A percentile compares a stretch with the other conserved stretches of the same genome.
Conservation (phyloP, 2,113 vertebrate species). For the Albula goreensis region DNA sequence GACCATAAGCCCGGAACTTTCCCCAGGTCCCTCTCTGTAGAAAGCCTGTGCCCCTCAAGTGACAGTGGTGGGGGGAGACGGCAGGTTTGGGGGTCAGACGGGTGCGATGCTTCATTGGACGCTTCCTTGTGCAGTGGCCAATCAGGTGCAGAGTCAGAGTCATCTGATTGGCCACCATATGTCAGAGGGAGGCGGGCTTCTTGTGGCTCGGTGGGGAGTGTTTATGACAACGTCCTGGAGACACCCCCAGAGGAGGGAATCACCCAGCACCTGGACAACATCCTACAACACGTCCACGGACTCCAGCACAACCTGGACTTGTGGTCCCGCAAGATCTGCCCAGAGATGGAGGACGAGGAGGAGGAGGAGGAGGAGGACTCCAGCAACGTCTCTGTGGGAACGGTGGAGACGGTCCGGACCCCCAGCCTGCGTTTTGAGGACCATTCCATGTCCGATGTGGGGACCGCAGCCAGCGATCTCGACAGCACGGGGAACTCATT, state of each 20-base stretch:
- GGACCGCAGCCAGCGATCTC: conserved; percentile 76
- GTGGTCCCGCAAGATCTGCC: conserved; percentile 73
- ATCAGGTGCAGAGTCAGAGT: not conserved
- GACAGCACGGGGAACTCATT: conserved; percentile 74
- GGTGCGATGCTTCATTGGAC: conserved; percentile 4
- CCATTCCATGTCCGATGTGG: conserved; percentile 71
- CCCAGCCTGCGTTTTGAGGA: conserved; percentile 70
- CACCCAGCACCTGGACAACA: conserved; percentile 74
- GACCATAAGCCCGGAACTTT: conserved; percentile 85
- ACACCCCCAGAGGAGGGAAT: conserved; percentile 39
- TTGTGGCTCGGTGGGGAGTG: conserved; percentile 71
- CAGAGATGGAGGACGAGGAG: conserved; percentile 36
- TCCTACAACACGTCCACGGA: conserved; percentile 72
- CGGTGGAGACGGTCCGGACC: conserved; percentile 59
- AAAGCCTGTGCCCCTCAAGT: conserved; percentile 72
- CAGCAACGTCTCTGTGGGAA: conserved; percentile 44
- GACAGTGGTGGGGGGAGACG: not conserved
- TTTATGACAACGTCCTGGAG: conserved; percentile 79
- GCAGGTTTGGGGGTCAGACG: conserved; percentile 45
- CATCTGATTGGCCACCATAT: conserved; percentile 44
- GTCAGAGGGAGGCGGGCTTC: conserved; percentile 61
- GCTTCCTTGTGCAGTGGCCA: conserved; percentile 33
- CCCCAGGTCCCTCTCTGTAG: conserved; percentile 80
- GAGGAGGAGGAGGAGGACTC: conserved; percentile 33
- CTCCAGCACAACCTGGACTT: conserved; percentile 76